These are phyloP conservation scores for Serranus cabrilla DNA, from an alignment of 2,797 vertebrate genomes.

Conservation along the genomic window DNA sequence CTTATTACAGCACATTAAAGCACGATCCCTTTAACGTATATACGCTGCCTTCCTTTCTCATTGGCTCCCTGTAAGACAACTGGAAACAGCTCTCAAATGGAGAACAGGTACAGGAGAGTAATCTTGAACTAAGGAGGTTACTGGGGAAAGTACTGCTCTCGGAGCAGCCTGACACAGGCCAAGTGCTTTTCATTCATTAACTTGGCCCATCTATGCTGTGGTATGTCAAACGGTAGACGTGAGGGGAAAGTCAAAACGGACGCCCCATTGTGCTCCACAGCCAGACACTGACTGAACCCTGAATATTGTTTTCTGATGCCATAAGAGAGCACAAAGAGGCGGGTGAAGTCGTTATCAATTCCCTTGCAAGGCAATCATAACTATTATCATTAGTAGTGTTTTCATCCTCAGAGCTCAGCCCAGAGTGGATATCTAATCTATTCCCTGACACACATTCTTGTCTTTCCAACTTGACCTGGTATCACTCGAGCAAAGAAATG, in stretches of 20 bases:
- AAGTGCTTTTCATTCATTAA: conserved; percentile 82
- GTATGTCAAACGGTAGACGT: conserved; percentile 77
- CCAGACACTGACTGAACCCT: conserved; percentile 51
- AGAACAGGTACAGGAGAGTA: conserved; percentile 61
- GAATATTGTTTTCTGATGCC: conserved; percentile 68
- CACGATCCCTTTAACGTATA: conserved; percentile 34
- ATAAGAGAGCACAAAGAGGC: conserved; percentile 44
- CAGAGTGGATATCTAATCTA: conserved; percentile 61
- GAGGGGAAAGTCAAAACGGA: conserved; percentile 73
- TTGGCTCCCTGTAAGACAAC: conserved; percentile 50
- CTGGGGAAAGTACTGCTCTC: conserved; percentile 59
- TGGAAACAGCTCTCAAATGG: conserved; percentile 56
- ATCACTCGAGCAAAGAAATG: conserved; percentile 74
- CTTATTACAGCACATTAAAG: conserved; percentile 66
- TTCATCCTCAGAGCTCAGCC: conserved; percentile 61
- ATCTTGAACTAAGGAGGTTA: conserved; percentile 69
- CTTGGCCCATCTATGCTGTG: conserved; percentile 69
- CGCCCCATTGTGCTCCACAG: conserved; percentile 64
- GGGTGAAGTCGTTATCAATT: conserved; percentile 61
- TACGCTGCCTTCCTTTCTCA: conserved; percentile 15
- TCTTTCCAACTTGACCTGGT: conserved; percentile 79
- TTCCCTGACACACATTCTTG: conserved; percentile 66
- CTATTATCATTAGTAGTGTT: conserved; percentile 73
- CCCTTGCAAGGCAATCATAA: conserved; percentile 65
- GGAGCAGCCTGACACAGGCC: conserved; percentile 67